Base-by-base conservation (phyloP, 2,888 invertebrate genomes). In the Drosophila koepferae region DNA sequence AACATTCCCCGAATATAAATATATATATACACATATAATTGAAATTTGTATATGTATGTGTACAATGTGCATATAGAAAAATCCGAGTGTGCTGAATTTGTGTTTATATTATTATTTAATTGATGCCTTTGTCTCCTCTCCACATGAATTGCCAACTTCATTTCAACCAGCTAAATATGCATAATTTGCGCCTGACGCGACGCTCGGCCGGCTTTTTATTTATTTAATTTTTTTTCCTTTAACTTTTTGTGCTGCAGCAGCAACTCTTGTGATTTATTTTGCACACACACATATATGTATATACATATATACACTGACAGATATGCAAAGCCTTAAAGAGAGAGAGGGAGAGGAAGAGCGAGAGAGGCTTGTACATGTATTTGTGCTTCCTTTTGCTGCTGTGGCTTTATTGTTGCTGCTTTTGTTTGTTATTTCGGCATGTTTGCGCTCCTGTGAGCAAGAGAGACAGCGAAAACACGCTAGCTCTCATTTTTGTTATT, bases 181-280 rank as follows among this genome's bases (percentile, higher is more conserved):
- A 78, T 75, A 71, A 67, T 79, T 82, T 72, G 56, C 58, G 63
- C 53, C 65, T 74, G 67, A 61, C 64, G 69, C 55, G 36, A 46
- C 38, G 56, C 64, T 72, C 63, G 20, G 23, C 72, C 75, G 80
- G 80, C 65, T 67, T 80, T 76, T 80, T 81, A 76, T 81, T 82
- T 77, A 71, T 77, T 81, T 81, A 68, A 66, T 72, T 74, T 65
- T 31, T 49, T 46, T 34, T 59, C 10, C 10, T 28, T 55, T 40
- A 43, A 43, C 65, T 70, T 76, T 79, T 51, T 40, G 63, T 65
- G 63, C 74, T 64, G 48, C 58, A 54, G 56, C 70, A 64, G 65
- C 54, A 71, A 53, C 56, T 71, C 80, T 78, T 81, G 69, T 75
- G 69, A 76, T 82, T 80, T 80, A 79, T 82, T 82, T 80, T 82